A percentile compares a stretch with the other conserved stretches of the same genome.
Conservation (phyloP, 2,797 vertebrate species). For the Menidia menidia region DNA sequence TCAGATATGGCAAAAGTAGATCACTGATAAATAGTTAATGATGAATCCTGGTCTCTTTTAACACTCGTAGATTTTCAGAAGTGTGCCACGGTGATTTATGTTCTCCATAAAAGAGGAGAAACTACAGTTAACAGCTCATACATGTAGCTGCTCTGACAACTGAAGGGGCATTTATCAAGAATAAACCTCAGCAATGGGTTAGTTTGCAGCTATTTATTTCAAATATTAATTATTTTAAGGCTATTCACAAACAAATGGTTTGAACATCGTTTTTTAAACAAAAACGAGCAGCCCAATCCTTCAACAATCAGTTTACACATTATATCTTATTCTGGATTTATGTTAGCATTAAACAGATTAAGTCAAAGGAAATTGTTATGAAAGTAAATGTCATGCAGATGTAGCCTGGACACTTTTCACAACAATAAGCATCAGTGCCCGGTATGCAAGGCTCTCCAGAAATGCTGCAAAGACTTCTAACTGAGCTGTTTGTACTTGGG, state of each 20-base stretch:
- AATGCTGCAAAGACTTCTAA: slow-evolving; percentile 35
- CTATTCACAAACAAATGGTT: too few relatives aligned
- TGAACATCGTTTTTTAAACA: too few relatives aligned
- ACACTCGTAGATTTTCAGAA: not conserved
- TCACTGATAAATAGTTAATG: slow-evolving; percentile 8
- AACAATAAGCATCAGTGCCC: not conserved
- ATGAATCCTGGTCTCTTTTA: slow-evolving; percentile 8
- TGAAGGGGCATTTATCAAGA: not conserved
- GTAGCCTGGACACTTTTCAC: not conserved
- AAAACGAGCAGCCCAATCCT: too few relatives aligned
- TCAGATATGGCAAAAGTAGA: slow-evolving; percentile 23
- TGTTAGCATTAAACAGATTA: not conserved
- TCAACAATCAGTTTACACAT: not conserved
- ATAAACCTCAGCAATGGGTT: not conserved
- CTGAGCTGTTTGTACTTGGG: slow-evolving; percentile 48
- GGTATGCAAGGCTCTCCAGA: slow-evolving; percentile 5
- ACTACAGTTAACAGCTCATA: not conserved
- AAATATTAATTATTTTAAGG: too few relatives aligned
- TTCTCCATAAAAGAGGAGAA: not conserved
- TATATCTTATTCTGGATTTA: too few relatives aligned
- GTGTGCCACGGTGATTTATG: not conserved
- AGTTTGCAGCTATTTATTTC: not conserved
- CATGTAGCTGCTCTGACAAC: not conserved
- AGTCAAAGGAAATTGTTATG: not conserved
- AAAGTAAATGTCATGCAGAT: not conserved